Conservation (phyloP, 2,888 invertebrate species). For the Toxonevra muliebris region DNA sequence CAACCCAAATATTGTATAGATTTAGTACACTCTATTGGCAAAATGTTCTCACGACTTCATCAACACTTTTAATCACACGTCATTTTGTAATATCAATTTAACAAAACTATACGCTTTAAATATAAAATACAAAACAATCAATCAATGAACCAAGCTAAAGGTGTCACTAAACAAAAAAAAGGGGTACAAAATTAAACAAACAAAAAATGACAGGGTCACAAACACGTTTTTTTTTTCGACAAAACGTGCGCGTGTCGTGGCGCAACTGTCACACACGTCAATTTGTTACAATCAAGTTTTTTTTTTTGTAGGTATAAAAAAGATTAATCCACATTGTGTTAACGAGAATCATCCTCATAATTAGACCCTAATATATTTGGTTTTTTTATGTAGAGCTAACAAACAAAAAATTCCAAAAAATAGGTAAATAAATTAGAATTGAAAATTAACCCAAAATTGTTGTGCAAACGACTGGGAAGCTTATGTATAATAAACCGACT, state of each 20-base stretch:
- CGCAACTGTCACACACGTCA: conserved; percentile 19
- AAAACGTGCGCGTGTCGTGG: conserved; percentile 11
- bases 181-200: conserved; percentile 10
- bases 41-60: no score
- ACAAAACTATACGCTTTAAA: conserved; percentile 2
- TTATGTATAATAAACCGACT: conserved; percentile 40
- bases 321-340: neutral
- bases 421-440: conserved; percentile 17
- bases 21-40: no score
- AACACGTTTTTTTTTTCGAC: neutral
- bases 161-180: conserved; percentile 14
- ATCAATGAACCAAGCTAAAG: conserved; percentile 24
- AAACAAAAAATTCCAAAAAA: conserved; percentile 14
- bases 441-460: conserved; percentile 30
- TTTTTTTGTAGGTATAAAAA: neutral
- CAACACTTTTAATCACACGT: no score
- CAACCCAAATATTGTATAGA: no score
- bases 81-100: neutral
- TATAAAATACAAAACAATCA: conserved; percentile 31
- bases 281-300: conserved; percentile 28
- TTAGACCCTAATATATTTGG: conserved; percentile 31
- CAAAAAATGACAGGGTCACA: conserved; percentile 30
- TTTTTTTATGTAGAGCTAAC: conserved; percentile 14
- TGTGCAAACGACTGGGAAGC: conserved; percentile 33
- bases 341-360: conserved; percentile 26